Evolutionary conservation across 2,113 vertebrate species (phyloP).

Genomic region (Monarcha castaneiventris): DNA sequence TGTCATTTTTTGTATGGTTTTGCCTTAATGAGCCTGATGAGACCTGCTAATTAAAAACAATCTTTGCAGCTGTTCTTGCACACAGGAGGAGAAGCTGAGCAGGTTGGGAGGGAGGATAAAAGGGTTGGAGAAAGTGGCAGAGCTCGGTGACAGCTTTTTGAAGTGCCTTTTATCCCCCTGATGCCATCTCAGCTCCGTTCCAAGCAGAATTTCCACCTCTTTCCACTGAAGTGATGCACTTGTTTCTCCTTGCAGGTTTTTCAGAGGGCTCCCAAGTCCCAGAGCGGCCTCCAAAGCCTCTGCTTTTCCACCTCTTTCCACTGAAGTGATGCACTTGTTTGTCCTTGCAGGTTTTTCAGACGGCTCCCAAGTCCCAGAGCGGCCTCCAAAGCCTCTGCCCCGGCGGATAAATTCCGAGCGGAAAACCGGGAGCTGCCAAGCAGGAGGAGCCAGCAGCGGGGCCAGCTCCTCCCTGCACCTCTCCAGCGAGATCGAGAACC

Average conservation of each 20-base stretch:
- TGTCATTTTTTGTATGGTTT: background rate
- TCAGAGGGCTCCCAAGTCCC: slow-evolving; percentile 84
- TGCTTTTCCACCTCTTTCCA: slow-evolving; percentile 25
- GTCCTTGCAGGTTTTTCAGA: slow-evolving; percentile 78
- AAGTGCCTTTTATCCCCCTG: background rate
- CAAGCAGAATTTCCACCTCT: too few species aligned
- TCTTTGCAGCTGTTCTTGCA: background rate
- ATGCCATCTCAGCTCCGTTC: background rate
- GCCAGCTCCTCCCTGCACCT: slow-evolving; percentile 73
- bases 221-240: background rate
- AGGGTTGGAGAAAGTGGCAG: background rate
- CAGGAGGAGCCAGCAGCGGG: slow-evolving; percentile 32
- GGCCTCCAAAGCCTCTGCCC: slow-evolving; percentile 93
- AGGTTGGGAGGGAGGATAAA: background rate
- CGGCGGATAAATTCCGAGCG: slow-evolving; percentile 91
- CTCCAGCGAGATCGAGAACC: slow-evolving; percentile 91
- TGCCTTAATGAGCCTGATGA: background rate
- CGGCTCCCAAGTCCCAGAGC: slow-evolving; percentile 84
- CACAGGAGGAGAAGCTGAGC: background rate
- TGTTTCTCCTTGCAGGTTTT: slow-evolving; percentile 69
- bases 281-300: slow-evolving; percentile 91
- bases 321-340: background rate
- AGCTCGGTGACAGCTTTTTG: background rate
- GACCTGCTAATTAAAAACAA: background rate
- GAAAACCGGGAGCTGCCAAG: slow-evolving; percentile 80